Evolutionary conservation across 2,113 vertebrate species (phyloP), one percentile per base, ranked within the genome.

Genomic region (Myrmophylax atrothorax): DNA sequence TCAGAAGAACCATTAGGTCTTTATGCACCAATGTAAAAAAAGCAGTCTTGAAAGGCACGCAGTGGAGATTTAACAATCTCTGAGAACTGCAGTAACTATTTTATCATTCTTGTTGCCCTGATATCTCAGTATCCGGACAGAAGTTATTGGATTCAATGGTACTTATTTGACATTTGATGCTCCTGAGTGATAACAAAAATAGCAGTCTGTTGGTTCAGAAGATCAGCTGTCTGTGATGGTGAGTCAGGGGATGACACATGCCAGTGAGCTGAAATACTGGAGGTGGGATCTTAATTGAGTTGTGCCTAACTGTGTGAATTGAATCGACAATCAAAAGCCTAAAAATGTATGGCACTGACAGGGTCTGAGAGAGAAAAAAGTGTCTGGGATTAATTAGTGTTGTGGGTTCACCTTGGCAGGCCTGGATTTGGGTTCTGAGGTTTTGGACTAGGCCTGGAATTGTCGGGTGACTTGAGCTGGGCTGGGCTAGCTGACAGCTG

Each of bases 241-340:
- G 89, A 92, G 55, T 87, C 90, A 93, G 42, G 79, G 55, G 16
- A 70, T 89, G 95, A 89, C 68, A 94, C 60, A 81, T 60, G 68
- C 64, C 90, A 92, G 47, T 87, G 80, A 86, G 68, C 29, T 89
- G 68, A 86, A 89, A 56, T 52, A 93, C 64, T 78, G 52, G 69
- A 73, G 47, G 52, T 78, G 68, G 40, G 73, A 81, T 66, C 38
- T 52, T 78, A 74, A 92, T 5, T 86, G 90, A 67, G 56, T 69
- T 94, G 86, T 84, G 68, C 47, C 89, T 76, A 73, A 40, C 70
- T 38, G 23, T 74, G 68, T 74, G 50, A 90, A 81, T n/a, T 55
- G 72, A 87, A 86, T 74, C 13, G 2, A 87, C 80, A 87, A 84
- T 77, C 63, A 91, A 86, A 93, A 12, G 3, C 37, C 33, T 78